Conservation (phyloP, 1,140 invertebrate genomes). For the Helicorthomorpha holstii region DNA sequence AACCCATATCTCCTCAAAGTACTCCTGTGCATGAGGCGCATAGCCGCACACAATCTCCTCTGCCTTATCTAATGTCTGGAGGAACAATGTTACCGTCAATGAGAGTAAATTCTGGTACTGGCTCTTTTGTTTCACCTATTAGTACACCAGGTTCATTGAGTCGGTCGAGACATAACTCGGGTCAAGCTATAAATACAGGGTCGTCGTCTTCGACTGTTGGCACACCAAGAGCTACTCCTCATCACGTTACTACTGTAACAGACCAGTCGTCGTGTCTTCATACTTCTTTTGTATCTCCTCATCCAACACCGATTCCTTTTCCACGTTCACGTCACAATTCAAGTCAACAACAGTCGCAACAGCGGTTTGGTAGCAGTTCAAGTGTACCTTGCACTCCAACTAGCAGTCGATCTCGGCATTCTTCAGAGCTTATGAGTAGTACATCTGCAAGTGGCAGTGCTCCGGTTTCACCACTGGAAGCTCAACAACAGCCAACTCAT, state of each 20-base stretch:
- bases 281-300: constrained; percentile 27
- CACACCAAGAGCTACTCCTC: constrained; percentile 15
- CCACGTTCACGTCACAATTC: constrained; percentile 20
- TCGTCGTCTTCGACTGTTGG: constrained; percentile 12
- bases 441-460: constrained; percentile 12
- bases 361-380: constrained; percentile 3
- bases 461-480: constrained; percentile 16
- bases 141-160: constrained; percentile 41
- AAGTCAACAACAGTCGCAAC: constrained; percentile 12
- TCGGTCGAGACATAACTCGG: constrained; percentile 30
- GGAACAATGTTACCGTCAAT: constrained; percentile 11
- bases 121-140: constrained; percentile 66
- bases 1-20: constrained; percentile 57
- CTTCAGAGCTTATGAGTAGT: constrained; percentile 16
- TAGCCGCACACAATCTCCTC: constrained; percentile 20
- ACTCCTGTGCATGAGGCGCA: constrained; percentile 13
- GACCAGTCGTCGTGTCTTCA: constrained; percentile 17
- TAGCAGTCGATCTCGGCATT: constrained; percentile 16
- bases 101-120: constrained; percentile 35
- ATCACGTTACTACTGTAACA: constrained; percentile 11
- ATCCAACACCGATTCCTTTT: constrained; percentile 22
- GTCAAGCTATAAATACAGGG: no score
- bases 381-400: constrained; percentile 9
- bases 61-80: constrained; percentile 5
- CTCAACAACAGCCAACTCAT: no score